Conservation (phyloP, 1,140 invertebrate genomes). For the Aphaenogaster ashmeadi region DNA sequence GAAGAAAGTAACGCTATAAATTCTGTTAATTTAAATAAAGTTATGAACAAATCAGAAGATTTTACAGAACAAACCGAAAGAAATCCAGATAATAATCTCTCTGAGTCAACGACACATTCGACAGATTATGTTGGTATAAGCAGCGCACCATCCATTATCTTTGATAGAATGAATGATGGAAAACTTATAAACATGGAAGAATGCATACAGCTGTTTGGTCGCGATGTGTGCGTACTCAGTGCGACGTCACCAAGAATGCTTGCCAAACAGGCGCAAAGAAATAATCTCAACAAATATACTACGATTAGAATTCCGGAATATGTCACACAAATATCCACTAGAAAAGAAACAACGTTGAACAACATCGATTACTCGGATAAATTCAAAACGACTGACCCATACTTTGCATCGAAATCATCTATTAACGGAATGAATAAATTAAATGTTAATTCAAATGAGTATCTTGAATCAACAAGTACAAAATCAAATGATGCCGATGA, state of each 20-base stretch:
- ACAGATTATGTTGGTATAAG: background rate
- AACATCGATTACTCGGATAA: background rate
- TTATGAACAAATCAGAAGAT: background rate
- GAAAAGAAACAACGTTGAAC: slow-evolving; percentile 2
- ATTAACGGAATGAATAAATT: background rate
- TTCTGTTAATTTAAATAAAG: background rate
- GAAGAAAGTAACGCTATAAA: background rate
- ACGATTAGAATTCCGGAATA: slow-evolving; percentile 35
- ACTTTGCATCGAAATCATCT: background rate
- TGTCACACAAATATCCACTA: background rate
- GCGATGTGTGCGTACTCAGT: slow-evolving; percentile 62
- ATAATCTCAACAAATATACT: slow-evolving; percentile 6
- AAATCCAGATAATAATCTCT: background rate
- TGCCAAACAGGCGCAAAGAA: background rate
- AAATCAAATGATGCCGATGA: background rate
- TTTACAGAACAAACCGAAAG: background rate
- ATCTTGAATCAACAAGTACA: slow-evolving; percentile 15
- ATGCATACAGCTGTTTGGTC: slow-evolving; percentile 72
- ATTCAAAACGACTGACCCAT: background rate
- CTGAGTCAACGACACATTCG: background rate
- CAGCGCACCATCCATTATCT: background rate
- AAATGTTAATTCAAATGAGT: background rate
- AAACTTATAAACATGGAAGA: slow-evolving; percentile 65
- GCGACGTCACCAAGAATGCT: background rate
- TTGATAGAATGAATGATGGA: background rate